phyloP scores from a whole-genome alignment of 2,113 vertebrate species.

The Tragulus kanchil region DNA sequence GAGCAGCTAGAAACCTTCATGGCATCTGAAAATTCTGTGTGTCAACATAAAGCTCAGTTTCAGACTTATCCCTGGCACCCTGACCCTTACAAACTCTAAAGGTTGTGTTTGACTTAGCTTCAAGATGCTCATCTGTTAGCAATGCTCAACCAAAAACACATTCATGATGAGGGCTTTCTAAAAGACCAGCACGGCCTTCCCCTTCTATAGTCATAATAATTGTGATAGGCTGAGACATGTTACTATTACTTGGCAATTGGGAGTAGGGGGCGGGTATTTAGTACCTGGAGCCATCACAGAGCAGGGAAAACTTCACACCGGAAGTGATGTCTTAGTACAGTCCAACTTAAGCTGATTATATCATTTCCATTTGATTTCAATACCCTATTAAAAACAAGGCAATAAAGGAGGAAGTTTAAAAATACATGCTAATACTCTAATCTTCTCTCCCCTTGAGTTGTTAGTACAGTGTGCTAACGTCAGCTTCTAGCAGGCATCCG shows the following conservation, averaged over 20 bases:
- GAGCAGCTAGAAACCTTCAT: neutral
- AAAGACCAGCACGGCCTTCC: neutral
- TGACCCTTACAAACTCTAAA: constrained; percentile 43
- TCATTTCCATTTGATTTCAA: neutral
- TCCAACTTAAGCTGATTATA: neutral
- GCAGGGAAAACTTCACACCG: neutral
- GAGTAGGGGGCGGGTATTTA: neutral
- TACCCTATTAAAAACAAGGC: neutral
- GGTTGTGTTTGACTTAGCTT: constrained; percentile 47
- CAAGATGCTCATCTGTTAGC: constrained; percentile 63
- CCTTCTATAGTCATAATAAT: neutral
- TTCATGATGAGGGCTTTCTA: neutral
- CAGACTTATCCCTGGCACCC: neutral
- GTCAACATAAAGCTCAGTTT: neutral
- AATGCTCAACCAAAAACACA: constrained; percentile 26
- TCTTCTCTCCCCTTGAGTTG: neutral
- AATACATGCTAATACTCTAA: neutral
- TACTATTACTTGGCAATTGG: neutral
- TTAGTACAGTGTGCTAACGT: neutral
- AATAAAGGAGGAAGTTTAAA: neutral
- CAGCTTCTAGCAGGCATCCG: neutral
- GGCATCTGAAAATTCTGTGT: neutral
- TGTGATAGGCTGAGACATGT: neutral
- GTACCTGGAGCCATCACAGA: neutral
- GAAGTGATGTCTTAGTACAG: neutral